These are phyloP conservation scores for Acrobeloides nanus DNA, from an alignment of 2,888 invertebrate genomes.

Conservation along the genomic window DNA sequence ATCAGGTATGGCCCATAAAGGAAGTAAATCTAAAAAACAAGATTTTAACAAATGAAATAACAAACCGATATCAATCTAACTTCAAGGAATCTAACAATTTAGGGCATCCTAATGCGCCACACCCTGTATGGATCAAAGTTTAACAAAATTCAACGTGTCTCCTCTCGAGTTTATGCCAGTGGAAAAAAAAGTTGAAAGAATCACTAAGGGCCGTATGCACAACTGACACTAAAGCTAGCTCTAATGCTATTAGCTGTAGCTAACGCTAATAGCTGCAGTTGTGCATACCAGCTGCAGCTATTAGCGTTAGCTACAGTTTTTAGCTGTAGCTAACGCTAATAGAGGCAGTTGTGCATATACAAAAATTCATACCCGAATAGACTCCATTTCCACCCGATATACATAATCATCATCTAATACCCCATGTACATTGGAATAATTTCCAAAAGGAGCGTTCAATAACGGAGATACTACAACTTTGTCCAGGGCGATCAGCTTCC, in stretches of 20 bases:
- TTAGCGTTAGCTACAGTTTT: too few relatives aligned
- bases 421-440: slow-evolving; percentile 24
- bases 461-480: slow-evolving; percentile 42
- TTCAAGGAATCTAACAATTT: too few relatives aligned
- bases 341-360: slow-evolving; percentile 1
- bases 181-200: background rate
- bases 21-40: slow-evolving; percentile 25
- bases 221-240: too few relatives aligned
- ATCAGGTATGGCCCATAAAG: slow-evolving; percentile 65
- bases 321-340: too few relatives aligned
- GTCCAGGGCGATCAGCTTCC: slow-evolving; percentile 61
- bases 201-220: too few relatives aligned
- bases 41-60: background rate
- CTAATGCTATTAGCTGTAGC: too few relatives aligned
- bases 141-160: too few relatives aligned
- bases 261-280: too few relatives aligned
- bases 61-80: background rate
- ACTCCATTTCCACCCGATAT: slow-evolving; percentile 11
- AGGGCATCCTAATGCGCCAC: too few relatives aligned
- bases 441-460: slow-evolving; percentile 65
- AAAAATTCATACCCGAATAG: slow-evolving; percentile 14
- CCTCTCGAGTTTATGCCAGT: slow-evolving; percentile 1
- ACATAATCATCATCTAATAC: slow-evolving; percentile 21
- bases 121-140: too few relatives aligned
- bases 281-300: too few relatives aligned